Conservation (phyloP, 2,888 invertebrate species). For the Lepidochitona cinerea region DNA sequence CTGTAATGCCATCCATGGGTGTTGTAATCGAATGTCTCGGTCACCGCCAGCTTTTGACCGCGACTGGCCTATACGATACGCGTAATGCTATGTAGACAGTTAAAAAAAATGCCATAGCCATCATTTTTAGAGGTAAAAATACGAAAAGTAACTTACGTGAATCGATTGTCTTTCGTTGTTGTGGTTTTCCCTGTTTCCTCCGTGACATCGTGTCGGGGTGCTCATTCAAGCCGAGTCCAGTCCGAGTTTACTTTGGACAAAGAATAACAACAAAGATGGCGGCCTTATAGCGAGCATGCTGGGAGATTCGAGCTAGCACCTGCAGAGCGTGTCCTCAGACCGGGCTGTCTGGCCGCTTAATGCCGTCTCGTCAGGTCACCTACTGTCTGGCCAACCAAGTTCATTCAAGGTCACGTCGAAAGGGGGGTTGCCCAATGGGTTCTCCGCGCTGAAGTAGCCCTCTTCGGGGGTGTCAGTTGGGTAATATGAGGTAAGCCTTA, state of each 20-base stretch:
- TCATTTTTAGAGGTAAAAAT: too few relatives aligned
- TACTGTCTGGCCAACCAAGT: slow-evolving; percentile 23
- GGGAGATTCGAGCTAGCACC: slow-evolving; percentile 26
- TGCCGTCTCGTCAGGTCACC: slow-evolving; percentile 28
- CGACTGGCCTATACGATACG: too few relatives aligned
- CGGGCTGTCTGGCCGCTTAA: slow-evolving; percentile 25
- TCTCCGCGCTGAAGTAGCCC: background rate
- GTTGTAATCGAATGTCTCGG: too few relatives aligned
- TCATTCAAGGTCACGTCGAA: slow-evolving; percentile 21
- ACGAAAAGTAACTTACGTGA: slow-evolving; percentile 70
- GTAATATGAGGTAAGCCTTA: background rate
- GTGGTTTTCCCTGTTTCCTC: slow-evolving; percentile 71
- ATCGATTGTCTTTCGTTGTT: slow-evolving; percentile 70
- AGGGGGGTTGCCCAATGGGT: background rate
- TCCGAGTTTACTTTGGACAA: slow-evolving; percentile 48
- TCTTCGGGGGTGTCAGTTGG: background rate
- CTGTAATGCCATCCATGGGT: too few relatives aligned
- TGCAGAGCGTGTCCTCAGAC: background rate
- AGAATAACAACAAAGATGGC: slow-evolving; percentile 58
- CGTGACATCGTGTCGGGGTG: slow-evolving; percentile 58
- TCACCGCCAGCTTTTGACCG: too few relatives aligned
- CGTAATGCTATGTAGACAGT: too few relatives aligned
- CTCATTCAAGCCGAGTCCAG: slow-evolving; percentile 44
- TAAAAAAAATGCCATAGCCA: too few relatives aligned
- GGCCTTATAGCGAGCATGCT: slow-evolving; percentile 31